Conservation (phyloP, 2,797 vertebrate species). For the Carcharodon carcharias region DNA sequence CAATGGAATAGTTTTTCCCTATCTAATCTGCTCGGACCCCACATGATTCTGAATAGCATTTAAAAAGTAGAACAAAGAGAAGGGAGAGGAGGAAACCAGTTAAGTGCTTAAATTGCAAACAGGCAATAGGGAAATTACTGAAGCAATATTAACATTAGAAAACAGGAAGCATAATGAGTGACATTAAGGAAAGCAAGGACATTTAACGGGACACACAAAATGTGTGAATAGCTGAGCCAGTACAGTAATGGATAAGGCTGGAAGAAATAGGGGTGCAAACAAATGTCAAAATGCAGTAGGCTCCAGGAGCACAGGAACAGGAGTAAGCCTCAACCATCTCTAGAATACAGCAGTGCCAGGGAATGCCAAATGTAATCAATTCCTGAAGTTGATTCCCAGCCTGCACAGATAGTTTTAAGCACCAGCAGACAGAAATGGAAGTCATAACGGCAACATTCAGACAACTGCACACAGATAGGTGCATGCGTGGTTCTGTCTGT, state of each 20-base stretch:
- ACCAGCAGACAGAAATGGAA: neutral
- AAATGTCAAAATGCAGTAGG: neutral
- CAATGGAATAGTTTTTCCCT: too few relatives aligned
- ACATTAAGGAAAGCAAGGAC: neutral
- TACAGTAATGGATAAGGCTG: neutral
- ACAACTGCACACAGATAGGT: neutral
- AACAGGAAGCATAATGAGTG: neutral
- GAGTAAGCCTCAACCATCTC: neutral
- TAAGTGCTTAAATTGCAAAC: neutral
- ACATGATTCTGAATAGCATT: neutral
- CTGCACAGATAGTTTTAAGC: neutral
- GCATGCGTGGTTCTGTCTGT: neutral
- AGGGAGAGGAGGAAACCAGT: neutral
- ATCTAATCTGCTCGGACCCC: too few relatives aligned
- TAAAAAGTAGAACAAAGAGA: neutral
- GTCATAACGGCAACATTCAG: neutral
- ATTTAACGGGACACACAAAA: neutral
- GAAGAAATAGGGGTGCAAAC: neutral
- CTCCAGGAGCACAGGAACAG: neutral
- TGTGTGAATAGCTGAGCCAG: neutral
- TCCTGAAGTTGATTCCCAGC: neutral
- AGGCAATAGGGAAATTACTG: too few relatives aligned
- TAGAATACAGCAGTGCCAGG: neutral
- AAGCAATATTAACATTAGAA: neutral
- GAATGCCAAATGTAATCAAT: neutral